phyloP scores from a whole-genome alignment of 2,797 vertebrate species.

The Macrochelys suwanniensis region DNA sequence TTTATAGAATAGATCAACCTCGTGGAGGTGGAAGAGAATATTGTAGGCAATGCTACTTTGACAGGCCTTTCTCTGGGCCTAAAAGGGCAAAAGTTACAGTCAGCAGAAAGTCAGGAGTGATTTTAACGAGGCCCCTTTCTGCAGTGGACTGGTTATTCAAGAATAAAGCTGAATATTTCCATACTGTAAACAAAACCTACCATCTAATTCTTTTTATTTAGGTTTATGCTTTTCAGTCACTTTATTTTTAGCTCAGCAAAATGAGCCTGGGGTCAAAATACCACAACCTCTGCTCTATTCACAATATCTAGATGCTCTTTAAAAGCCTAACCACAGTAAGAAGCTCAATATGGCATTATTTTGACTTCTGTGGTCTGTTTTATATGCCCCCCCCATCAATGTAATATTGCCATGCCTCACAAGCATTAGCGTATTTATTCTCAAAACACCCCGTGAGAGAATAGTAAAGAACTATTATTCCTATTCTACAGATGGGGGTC shows the following conservation, averaged over 20 bases:
- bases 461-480: neutral
- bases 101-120: neutral
- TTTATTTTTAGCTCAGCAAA: neutral
- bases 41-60: neutral
- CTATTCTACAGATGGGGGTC: neutral
- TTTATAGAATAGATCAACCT: constrained; percentile 47
- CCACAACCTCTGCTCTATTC: neutral
- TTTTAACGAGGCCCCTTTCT: neutral
- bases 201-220: neutral
- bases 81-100: neutral
- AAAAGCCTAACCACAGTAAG: neutral
- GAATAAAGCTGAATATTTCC: neutral
- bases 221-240: neutral
- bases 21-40: neutral
- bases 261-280: neutral
- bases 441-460: neutral
- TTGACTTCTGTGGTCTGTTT: neutral
- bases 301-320: neutral
- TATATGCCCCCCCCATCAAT: neutral
- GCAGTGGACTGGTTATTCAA: neutral
- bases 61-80: neutral
- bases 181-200: neutral
- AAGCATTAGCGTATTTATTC: neutral
- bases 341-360: neutral
- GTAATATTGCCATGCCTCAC: neutral